Evolutionary conservation across 2,113 vertebrate genomes (phyloP).

Genomic region (Oenanthe oenanthe): DNA sequence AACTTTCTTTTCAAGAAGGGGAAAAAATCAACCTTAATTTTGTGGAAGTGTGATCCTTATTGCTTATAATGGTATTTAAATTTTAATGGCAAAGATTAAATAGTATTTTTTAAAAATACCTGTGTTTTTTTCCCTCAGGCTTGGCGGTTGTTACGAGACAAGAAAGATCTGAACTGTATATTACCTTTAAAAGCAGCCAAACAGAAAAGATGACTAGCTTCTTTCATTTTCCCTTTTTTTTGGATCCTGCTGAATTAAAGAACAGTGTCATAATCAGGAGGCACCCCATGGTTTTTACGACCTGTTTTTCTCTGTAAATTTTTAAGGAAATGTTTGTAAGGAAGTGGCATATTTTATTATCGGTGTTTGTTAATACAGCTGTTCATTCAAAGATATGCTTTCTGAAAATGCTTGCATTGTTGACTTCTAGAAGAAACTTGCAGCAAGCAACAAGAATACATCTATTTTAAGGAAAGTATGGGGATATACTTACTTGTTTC

Average conservation of each 20-base stretch:
- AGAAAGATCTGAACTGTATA: slow-evolving; percentile 86
- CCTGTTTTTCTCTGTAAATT: slow-evolving; percentile 58
- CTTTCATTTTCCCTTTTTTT: not conserved
- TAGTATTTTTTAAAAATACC: not conserved
- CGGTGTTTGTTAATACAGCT: slow-evolving; percentile 55
- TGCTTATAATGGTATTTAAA: slow-evolving; percentile 1
- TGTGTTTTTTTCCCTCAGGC: slow-evolving; percentile 75
- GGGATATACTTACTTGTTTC: slow-evolving; percentile 39
- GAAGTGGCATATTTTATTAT: slow-evolving; percentile 69
- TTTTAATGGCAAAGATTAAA: not conserved
- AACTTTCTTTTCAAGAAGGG: not conserved
- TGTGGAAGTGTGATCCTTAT: not conserved
- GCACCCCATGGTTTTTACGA: slow-evolving; percentile 43
- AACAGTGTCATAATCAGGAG: slow-evolving; percentile 53
- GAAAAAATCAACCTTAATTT: not conserved
- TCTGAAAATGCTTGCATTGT: slow-evolving; percentile 61
- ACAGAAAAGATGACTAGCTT: slow-evolving; percentile 75
- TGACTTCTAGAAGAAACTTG: slow-evolving; percentile 49
- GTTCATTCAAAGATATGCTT: slow-evolving; percentile 53
- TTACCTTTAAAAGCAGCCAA: slow-evolving; percentile 78
- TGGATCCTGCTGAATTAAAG: slow-evolving; percentile 59
- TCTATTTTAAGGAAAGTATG: slow-evolving; percentile 27
- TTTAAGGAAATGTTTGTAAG: slow-evolving; percentile 75
- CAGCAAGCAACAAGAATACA: slow-evolving; percentile 4
- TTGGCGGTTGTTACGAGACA: slow-evolving; percentile 77